Percentiles rank a stretch among this genome's conserved stretches.
These are phyloP conservation scores for Zoanthus gigantus DNA, from an alignment of 92 coral and sea anemone species.

Conservation along the genomic window DNA sequence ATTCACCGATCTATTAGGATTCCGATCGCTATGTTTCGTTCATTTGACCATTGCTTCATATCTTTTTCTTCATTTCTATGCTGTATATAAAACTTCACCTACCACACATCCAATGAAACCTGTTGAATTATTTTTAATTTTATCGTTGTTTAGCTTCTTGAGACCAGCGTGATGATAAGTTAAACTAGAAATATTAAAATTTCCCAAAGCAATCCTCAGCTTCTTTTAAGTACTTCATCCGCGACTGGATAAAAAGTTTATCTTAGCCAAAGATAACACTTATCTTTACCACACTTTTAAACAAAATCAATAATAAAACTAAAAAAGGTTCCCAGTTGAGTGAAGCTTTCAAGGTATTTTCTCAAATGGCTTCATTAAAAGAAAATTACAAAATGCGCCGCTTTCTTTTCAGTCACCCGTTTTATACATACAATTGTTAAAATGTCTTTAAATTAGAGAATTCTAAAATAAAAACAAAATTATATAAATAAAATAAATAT, in stretches of 20 bases:
- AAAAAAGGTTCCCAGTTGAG: not conserved
- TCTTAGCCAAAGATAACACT: not conserved
- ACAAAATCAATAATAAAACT: not conserved
- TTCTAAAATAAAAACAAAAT: conserved; percentile 14
- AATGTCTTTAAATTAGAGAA: conserved; percentile 39
- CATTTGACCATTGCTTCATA: conserved; percentile 6
- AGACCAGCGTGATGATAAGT: not conserved
- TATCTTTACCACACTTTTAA: conserved; percentile 23
- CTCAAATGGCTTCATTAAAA: conserved; percentile 38
- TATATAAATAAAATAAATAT: conserved; percentile 28
- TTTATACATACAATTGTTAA: conserved; percentile 30
- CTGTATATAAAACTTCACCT: not conserved
- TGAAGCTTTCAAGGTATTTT: not conserved
- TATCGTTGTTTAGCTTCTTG: not conserved
- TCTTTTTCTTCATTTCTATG: conserved; percentile 16
- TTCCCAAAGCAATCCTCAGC: conserved; percentile 17
- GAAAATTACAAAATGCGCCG: not conserved
- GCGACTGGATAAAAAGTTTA: conserved; percentile 1
- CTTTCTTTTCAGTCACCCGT: not conserved
- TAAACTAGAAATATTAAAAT: conserved; percentile 33
- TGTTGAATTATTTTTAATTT: not conserved
- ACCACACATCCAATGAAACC: not conserved
- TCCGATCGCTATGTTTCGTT: not conserved
- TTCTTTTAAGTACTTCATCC: not conserved
- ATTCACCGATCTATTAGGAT: not conserved